Evolutionary conservation across 2,113 vertebrate species (phyloP).

Genomic region (Hystrix cristata): DNA sequence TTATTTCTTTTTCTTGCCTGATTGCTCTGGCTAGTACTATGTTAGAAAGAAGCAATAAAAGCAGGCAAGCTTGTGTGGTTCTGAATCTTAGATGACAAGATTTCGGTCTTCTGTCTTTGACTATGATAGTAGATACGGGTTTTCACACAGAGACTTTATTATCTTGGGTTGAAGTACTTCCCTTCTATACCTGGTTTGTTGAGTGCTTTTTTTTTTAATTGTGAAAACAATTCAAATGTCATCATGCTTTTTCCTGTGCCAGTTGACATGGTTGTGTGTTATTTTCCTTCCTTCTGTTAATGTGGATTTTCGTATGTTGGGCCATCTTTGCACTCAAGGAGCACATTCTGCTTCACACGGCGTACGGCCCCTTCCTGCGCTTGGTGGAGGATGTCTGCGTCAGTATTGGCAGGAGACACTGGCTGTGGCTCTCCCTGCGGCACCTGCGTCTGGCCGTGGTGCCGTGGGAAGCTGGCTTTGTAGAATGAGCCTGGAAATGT

Average conservation of each 20-base stretch:
- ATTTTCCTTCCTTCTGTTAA: background rate
- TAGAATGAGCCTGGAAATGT: background rate
- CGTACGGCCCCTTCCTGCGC: background rate
- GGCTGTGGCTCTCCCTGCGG: background rate
- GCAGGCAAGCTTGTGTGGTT: background rate
- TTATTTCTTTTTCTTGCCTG: background rate
- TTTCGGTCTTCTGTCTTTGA: background rate
- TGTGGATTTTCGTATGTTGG: background rate
- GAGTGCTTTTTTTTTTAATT: background rate
- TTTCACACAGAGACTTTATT: background rate
- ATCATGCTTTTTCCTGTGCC: background rate
- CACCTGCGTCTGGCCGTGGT: slow-evolving; percentile 6
- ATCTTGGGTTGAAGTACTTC: background rate
- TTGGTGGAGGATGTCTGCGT: background rate
- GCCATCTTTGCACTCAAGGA: background rate
- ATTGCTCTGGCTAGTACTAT: background rate
- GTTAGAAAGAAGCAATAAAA: background rate
- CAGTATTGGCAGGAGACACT: background rate
- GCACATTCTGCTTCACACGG: background rate
- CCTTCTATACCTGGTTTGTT: background rate
- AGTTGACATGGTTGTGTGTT: background rate
- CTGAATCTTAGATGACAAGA: background rate
- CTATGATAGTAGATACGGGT: background rate
- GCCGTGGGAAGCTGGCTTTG: background rate
- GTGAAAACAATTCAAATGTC: background rate